phyloP scores from a whole-genome alignment of 2,797 vertebrate species.

The Cetoscarus ocellatus region DNA sequence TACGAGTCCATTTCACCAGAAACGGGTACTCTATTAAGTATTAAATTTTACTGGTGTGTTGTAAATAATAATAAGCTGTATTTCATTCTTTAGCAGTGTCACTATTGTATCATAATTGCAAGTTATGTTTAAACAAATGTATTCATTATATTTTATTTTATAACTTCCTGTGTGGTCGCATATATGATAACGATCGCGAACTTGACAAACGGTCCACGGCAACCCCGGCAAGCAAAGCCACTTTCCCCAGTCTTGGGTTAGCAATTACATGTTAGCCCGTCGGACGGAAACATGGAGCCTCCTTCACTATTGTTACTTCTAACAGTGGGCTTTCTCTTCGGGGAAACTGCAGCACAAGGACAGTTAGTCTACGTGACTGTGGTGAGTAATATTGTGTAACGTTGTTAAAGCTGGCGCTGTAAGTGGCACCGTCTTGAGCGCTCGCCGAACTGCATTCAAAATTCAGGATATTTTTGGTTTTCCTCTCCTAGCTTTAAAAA shows the following conservation, averaged over 20 bases:
- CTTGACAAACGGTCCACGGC: background rate
- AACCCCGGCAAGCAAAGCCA: background rate
- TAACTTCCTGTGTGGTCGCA: background rate
- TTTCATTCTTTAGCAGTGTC: too few species aligned
- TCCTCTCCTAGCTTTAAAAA: background rate
- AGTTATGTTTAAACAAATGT: rapidly evolving
- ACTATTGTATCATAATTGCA: too few species aligned
- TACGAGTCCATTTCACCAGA: rapidly evolving
- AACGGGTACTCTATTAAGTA: rapidly evolving
- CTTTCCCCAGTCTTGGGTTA: background rate
- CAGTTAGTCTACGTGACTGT: conserved; percentile 67
- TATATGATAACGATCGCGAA: rapidly evolving
- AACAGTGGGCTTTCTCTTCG: conserved; percentile 17
- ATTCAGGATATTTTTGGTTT: background rate
- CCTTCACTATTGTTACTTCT: conserved; percentile 19
- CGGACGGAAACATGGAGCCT: conserved; percentile 40
- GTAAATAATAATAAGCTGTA: too few species aligned
- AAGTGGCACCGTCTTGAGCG: background rate
- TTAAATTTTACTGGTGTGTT: too few species aligned
- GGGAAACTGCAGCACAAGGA: conserved; percentile 22
- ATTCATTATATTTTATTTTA: background rate
- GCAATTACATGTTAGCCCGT: background rate
- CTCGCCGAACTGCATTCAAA: background rate
- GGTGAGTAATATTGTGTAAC: conserved; percentile 57
- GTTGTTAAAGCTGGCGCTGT: background rate